These are phyloP conservation scores for Bemisia tabaci DNA, from an alignment of 1,140 invertebrate genomes.

Conservation along the genomic window DNA sequence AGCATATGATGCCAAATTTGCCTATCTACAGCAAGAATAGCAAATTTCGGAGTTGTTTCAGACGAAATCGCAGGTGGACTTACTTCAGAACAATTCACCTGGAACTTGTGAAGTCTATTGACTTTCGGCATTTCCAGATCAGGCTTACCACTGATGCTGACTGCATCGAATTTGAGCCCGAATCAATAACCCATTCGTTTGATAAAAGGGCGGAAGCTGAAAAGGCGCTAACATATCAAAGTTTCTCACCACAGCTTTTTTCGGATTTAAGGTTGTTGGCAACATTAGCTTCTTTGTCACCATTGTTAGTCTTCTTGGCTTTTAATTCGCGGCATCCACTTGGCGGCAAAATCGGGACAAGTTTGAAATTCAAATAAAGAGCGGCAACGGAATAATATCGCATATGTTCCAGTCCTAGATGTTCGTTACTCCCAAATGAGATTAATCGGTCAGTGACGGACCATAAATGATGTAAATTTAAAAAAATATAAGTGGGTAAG, in stretches of 20 bases:
- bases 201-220: not conserved
- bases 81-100: not conserved
- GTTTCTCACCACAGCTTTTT: not conserved
- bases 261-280: too few species aligned
- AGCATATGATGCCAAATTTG: not conserved
- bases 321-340: slow-evolving; percentile 10
- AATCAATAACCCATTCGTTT: not conserved
- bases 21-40: too few species aligned
- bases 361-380: too few species aligned
- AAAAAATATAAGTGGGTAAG: too few species aligned
- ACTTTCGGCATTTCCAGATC: not conserved
- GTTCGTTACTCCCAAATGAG: too few species aligned
- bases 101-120: not conserved
- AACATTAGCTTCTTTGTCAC: too few species aligned
- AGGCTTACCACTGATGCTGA: not conserved
- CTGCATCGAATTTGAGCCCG: not conserved
- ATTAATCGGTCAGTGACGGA: too few species aligned
- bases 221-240: not conserved
- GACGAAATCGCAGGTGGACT: not conserved
- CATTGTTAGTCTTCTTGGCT: not conserved
- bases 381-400: too few species aligned
- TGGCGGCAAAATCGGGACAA: slow-evolving; percentile 13
- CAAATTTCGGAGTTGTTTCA: not conserved
- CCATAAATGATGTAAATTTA: too few species aligned
- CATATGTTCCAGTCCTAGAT: too few species aligned